These are phyloP conservation scores for Hyperoplus immaculatus DNA, from an alignment of 2,797 vertebrate genomes.

Conservation along the genomic window DNA sequence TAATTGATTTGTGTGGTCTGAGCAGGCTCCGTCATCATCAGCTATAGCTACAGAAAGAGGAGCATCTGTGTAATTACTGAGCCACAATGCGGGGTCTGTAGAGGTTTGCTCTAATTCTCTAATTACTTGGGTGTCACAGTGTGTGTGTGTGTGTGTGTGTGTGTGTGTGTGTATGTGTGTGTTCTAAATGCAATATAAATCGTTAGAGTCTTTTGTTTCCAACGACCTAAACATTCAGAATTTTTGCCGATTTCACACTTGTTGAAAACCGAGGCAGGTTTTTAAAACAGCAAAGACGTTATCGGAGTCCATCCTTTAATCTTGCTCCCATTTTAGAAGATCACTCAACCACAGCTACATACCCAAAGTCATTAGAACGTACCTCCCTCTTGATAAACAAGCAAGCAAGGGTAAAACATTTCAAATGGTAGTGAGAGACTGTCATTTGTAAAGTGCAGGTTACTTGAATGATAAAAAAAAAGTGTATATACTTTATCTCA, in stretches of 20 bases:
- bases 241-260: slow-evolving; percentile 9
- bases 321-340: slow-evolving; percentile 52
- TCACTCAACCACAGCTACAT: slow-evolving; percentile 17
- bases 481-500: background rate
- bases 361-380: slow-evolving; percentile 25
- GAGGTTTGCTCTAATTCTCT: slow-evolving; percentile 26
- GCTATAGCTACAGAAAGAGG: slow-evolving; percentile 31
- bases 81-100: slow-evolving; percentile 15
- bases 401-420: slow-evolving; percentile 1
- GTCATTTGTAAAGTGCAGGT: slow-evolving; percentile 29
- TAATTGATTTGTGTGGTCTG: slow-evolving; percentile 50
- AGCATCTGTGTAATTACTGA: slow-evolving; percentile 35
- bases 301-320: background rate
- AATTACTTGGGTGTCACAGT: slow-evolving; percentile 27
- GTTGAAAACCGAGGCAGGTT: slow-evolving; percentile 26
- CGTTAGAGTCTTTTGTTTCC: slow-evolving; percentile 9
- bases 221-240: slow-evolving; percentile 9
- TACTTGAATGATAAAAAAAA: slow-evolving; percentile 2
- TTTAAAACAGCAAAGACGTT: slow-evolving; percentile 30
- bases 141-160: background rate
- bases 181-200: background rate
- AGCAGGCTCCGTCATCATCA: slow-evolving; percentile 29
- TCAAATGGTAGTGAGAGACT: slow-evolving; percentile 27
- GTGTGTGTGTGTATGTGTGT: slow-evolving; percentile 7
- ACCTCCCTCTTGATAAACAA: slow-evolving; percentile 32